Base-by-base conservation (phyloP, 2,797 vertebrate species). In the Toxotes lorentzi region DNA sequence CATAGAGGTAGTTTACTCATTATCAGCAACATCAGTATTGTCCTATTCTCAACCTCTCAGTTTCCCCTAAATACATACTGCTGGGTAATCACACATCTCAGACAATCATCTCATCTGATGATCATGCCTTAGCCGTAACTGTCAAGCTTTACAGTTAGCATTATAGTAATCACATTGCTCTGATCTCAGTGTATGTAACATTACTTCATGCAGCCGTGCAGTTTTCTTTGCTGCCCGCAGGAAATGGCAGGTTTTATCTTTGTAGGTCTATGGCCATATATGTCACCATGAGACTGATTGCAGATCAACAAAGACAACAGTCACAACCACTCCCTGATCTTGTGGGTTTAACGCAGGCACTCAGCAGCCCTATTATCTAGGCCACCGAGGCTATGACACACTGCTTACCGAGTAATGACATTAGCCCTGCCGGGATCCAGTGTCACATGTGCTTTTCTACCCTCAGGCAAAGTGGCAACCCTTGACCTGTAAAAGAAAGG, bases 401-500 rank as follows among this genome's bases (percentile, higher is more conserved):
- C 83, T 50, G 81, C 81, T 87, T 63, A 81, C 81, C 62, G 56
- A 56, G 76, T 87, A 90, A 89, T 89, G 90, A 86, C 87, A 92
- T 88, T 90, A 92, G 82, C 84, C 66, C 76, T 53, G 88, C 77
- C 79, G 60, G 79, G 90, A 89, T 92, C 89, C 85, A 81, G 78
- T 91, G 85, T 93, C 91, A 92, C 90, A 86, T 89, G 87, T 69
- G 73, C 79, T 85, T 86, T 86, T 81, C 79, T 83, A 73, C 81
- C 88, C 71, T 66, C 12, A 9, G 75, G 88, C 89, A 83, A 88
- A 90, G 86, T 89, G 85, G 83, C 80, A 86, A 93, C 91, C 86
- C 81, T 85, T 94, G 91, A 93, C 91, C 93, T 90, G 78, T 23
- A 23, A 81, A 83, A 91, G 88, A 81, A 89, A 90, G 82, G 87